Conservation (phyloP, 2,888 invertebrate genomes). For the Ophioninae sp. region DNA sequence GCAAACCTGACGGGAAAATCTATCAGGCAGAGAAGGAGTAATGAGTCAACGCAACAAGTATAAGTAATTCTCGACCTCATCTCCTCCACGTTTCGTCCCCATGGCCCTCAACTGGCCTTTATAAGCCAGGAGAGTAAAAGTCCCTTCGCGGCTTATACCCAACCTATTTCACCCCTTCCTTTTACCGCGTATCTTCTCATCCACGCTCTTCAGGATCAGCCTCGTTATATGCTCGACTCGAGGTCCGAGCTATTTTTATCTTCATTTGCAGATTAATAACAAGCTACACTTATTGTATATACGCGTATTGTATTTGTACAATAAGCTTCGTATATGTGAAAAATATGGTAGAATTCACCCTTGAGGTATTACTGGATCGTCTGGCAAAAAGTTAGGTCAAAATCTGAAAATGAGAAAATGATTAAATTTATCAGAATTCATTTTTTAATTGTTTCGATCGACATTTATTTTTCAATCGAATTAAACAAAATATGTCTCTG, state of each 20-base stretch:
- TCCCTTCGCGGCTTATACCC: conserved; percentile 20
- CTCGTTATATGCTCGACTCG: conserved; percentile 46
- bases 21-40: conserved; percentile 6
- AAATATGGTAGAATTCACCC: too few relatives aligned
- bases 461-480: too few relatives aligned
- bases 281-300: background rate
- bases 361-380: too few relatives aligned
- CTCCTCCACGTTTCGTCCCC: conserved; percentile 7
- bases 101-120: conserved; percentile 34
- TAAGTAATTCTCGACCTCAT: conserved; percentile 50
- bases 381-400: too few relatives aligned
- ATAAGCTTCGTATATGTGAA: too few relatives aligned
- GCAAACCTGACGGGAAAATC: conserved; percentile 11
- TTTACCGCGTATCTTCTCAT: conserved; percentile 19
- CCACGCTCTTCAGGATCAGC: conserved; percentile 30
- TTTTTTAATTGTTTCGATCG: too few relatives aligned
- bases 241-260: conserved; percentile 67
- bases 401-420: too few relatives aligned
- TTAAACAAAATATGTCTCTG: too few relatives aligned
- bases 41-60: conserved; percentile 67
- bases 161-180: conserved; percentile 41
- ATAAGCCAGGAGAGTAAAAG: conserved; percentile 11
- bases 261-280: conserved; percentile 53
- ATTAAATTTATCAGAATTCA: too few relatives aligned
- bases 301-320: conserved; percentile 3